These are phyloP conservation scores for Fratercula arctica DNA, from an alignment of 2,797 vertebrate species.

Conservation along the genomic window DNA sequence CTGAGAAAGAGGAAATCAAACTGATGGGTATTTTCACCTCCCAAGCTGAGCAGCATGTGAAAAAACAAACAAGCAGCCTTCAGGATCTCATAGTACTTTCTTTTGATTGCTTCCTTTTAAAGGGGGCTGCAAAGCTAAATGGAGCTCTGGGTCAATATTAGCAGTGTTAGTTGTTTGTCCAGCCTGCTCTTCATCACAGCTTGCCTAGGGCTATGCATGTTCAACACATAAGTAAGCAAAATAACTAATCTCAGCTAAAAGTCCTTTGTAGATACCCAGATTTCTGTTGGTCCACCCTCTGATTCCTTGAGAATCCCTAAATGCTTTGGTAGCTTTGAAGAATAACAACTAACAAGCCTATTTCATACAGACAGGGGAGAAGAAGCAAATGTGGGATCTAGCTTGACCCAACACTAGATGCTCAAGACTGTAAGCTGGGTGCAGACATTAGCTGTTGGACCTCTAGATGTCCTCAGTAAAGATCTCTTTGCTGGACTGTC, in stretches of 20 bases:
- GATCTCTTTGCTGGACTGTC: not conserved
- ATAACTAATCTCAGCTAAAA: not conserved
- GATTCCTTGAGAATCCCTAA: not conserved
- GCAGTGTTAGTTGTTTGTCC: conserved; percentile 15
- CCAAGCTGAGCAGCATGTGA: conserved; percentile 34
- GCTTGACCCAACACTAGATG: not conserved
- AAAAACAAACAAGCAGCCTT: conserved; percentile 56
- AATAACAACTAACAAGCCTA: not conserved
- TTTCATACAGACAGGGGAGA: not conserved
- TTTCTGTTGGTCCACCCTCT: not conserved
- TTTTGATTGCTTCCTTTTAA: conserved; percentile 55
- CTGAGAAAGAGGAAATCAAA: conserved; percentile 57
- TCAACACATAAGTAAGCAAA: not conserved
- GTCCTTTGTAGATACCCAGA: not conserved
- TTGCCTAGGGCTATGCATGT: conserved; percentile 12
- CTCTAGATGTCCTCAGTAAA: not conserved
- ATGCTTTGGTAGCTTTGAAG: not conserved
- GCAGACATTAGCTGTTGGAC: not conserved
- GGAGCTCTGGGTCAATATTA: conserved; percentile 31
- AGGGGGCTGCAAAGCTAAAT: not conserved
- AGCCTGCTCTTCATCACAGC: conserved; percentile 21
- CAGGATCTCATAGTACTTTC: conserved; percentile 21
- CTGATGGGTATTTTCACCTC: conserved; percentile 21
- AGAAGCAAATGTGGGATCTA: not conserved
- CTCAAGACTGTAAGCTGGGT: not conserved